These are phyloP conservation scores for Corydoras maculifer DNA, from an alignment of 2,113 vertebrate species.

Conservation along the genomic window DNA sequence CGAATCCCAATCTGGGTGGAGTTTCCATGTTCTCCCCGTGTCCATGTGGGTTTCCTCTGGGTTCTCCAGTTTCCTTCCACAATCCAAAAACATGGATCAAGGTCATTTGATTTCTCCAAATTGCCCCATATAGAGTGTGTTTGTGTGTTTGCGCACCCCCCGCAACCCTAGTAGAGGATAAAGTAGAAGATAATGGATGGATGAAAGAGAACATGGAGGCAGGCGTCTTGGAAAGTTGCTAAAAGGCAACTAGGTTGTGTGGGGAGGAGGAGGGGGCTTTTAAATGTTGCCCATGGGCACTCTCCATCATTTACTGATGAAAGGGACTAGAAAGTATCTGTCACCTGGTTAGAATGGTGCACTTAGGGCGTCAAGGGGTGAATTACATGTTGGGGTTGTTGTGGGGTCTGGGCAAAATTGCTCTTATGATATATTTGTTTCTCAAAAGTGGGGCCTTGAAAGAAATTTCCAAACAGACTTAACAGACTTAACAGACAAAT, in stretches of 20 bases:
- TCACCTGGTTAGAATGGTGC: conserved; percentile 51
- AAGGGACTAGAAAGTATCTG: conserved; percentile 63
- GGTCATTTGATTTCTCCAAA: too few species aligned
- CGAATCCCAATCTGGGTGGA: too few species aligned
- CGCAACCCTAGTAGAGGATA: too few species aligned
- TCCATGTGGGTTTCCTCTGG: too few species aligned
- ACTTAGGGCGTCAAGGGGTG: conserved; percentile 48
- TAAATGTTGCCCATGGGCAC: conserved; percentile 63
- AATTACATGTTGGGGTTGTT: conserved; percentile 16
- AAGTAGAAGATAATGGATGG: too few species aligned
- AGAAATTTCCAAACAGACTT: not conserved
- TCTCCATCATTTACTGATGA: conserved; percentile 55
- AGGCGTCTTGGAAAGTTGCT: too few species aligned
- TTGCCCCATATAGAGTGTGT: too few species aligned
- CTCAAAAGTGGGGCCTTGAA: not conserved
- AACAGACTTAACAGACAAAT: too few species aligned
- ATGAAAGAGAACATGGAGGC: conserved; percentile 40
- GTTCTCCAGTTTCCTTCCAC: too few species aligned
- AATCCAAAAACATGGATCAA: too few species aligned
- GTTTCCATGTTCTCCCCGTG: too few species aligned
- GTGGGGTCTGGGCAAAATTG: conserved; percentile 4
- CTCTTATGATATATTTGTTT: not conserved
- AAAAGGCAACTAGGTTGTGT: conserved; percentile 62
- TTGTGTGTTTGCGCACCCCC: too few species aligned
- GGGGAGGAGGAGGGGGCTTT: conserved; percentile 63